Percentiles rank a stretch among this genome's conserved stretches.
phyloP scores from a whole-genome alignment of 2,888 invertebrate species.

The Parnassius glacialis region DNA sequence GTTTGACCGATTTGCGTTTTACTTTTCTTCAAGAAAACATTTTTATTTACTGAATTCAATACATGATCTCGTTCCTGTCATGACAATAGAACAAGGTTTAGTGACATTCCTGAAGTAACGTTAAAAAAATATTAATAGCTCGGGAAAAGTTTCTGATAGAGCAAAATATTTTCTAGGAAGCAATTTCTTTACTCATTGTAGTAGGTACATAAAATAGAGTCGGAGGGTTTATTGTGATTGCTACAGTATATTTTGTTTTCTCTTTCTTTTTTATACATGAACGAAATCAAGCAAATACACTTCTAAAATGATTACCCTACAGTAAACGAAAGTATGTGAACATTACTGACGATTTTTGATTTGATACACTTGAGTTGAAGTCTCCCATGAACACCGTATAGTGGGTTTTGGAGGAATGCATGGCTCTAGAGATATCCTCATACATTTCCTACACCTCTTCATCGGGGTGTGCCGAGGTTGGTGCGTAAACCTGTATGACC shows the following conservation, averaged over 20 bases:
- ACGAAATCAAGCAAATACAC: too few species aligned
- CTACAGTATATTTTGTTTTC: not conserved
- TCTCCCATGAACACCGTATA: too few species aligned
- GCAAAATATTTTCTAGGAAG: conserved; percentile 9
- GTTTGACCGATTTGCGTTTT: not conserved
- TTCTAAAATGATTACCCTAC: too few species aligned
- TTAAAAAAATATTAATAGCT: conserved; percentile 21
- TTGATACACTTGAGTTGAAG: too few species aligned
- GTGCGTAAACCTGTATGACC: too few species aligned
- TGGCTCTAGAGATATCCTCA: too few species aligned
- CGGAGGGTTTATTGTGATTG: not conserved
- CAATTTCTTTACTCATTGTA: conserved; percentile 11
- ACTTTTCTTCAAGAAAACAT: conserved; percentile 1
- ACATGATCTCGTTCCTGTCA: conserved; percentile 1
- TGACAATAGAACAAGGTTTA: conserved; percentile 9
- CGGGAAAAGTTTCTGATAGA: conserved; percentile 12
- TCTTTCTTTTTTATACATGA: too few species aligned
- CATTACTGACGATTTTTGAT: too few species aligned
- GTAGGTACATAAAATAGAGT: not conserved
- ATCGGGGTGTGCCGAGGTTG: too few species aligned
- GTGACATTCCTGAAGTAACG: conserved; percentile 22
- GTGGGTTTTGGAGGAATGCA: too few species aligned
- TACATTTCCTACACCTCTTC: too few species aligned
- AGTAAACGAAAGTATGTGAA: too few species aligned
- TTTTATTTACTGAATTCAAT: conserved; percentile 3